These are phyloP conservation scores for Patella depressa DNA, from an alignment of 2,888 invertebrate species.

Conservation along the genomic window DNA sequence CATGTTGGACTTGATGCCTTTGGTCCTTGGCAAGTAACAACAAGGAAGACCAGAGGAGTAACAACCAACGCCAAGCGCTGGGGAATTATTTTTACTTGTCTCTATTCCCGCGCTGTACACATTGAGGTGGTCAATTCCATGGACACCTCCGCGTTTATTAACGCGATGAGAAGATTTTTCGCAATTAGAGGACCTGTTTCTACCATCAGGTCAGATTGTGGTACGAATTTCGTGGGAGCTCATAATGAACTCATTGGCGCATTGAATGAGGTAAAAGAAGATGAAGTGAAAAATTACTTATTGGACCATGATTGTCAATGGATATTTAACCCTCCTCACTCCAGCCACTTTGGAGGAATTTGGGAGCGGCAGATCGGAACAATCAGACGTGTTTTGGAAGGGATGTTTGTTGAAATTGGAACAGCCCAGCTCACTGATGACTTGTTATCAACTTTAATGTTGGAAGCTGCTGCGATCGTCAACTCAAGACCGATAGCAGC, in stretches of 20 bases:
- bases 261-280: neutral
- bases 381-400: neutral
- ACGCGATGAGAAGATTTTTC: conserved; percentile 13
- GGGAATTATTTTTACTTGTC: conserved; percentile 20
- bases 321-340: neutral
- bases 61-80: conserved; percentile 13
- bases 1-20: conserved; percentile 31
- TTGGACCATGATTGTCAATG: neutral
- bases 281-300: neutral
- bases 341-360: neutral
- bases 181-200: conserved; percentile 10
- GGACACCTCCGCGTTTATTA: conserved; percentile 16
- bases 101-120: conserved; percentile 18
- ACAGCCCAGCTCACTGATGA: neutral
- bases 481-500: neutral
- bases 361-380: conserved; percentile 8
- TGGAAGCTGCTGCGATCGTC: conserved; percentile 3
- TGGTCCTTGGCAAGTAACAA: conserved; percentile 7
- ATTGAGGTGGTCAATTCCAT: conserved; percentile 21
- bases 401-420: neutral
- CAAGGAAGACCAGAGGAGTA: conserved; percentile 12
- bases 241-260: neutral
- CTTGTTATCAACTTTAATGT: neutral
- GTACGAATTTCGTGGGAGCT: conserved; percentile 22
- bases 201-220: conserved; percentile 13